phyloP scores from a whole-genome alignment of 2,797 vertebrate genomes.

The Hippocampus kuda region DNA sequence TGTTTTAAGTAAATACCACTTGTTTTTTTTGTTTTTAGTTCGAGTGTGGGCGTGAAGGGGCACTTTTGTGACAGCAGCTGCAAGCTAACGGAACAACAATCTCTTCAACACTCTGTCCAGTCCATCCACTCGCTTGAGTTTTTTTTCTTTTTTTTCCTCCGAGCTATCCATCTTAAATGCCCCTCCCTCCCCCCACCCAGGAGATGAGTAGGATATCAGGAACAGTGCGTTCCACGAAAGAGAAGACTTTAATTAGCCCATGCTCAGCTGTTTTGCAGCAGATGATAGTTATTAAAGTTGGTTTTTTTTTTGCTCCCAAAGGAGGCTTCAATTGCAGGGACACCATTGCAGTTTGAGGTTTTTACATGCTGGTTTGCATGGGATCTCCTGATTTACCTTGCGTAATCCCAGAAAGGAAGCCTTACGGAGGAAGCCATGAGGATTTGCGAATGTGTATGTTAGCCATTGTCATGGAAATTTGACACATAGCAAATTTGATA shows the following conservation, averaged over 20 bases:
- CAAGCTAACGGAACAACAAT: background rate
- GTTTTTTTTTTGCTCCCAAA: background rate
- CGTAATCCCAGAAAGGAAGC: background rate
- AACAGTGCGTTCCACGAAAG: conserved; percentile 24
- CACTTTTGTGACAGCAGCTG: background rate
- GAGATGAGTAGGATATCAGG: conserved; percentile 19
- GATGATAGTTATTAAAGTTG: background rate
- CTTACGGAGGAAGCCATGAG: no score
- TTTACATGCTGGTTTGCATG: background rate
- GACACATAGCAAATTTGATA: no score
- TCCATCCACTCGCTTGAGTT: background rate
- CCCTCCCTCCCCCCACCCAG: background rate
- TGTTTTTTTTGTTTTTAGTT: no score
- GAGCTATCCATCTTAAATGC: background rate
- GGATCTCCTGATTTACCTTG: background rate
- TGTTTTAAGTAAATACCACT: background rate
- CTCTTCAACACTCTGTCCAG: background rate
- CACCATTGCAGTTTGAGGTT: background rate
- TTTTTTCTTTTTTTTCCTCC: no score
- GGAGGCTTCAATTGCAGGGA: background rate
- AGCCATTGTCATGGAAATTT: no score
- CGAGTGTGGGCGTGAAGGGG: background rate
- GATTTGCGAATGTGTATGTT: no score
- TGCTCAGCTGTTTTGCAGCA: conserved; percentile 3
- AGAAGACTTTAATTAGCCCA: conserved; percentile 35